Percentiles rank a stretch among this genome's conserved stretches.
These are phyloP conservation scores for Heliconius hewitsoni DNA, from an alignment of 1,140 invertebrate species.

Conservation along the genomic window DNA sequence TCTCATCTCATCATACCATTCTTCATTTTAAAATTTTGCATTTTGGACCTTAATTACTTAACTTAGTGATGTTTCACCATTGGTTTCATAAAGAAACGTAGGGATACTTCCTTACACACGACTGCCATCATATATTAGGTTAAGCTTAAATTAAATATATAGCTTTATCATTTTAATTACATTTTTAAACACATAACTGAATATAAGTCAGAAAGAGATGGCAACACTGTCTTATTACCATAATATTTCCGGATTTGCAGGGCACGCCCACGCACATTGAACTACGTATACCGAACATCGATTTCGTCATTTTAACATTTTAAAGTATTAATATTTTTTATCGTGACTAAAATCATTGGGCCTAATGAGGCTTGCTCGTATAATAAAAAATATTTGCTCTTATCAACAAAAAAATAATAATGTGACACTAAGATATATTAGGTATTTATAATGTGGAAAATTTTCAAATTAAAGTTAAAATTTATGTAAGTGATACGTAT, in stretches of 20 bases:
- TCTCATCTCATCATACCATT: too few species aligned
- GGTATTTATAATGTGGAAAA: not conserved
- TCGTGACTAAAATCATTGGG: not conserved
- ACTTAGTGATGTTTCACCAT: too few species aligned
- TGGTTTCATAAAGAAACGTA: too few species aligned
- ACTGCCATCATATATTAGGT: not conserved
- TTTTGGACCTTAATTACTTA: too few species aligned
- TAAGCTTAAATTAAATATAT: not conserved
- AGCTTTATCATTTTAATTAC: not conserved
- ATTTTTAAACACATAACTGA: not conserved
- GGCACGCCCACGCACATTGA: constrained; percentile 3
- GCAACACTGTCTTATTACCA: constrained; percentile 1
- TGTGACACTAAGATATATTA: not conserved
- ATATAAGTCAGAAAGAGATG: not conserved
- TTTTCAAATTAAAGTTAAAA: not conserved
- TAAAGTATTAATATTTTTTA: not conserved
- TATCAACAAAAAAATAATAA: not conserved
- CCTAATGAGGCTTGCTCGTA: not conserved
- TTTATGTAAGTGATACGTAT: too few species aligned
- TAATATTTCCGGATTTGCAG: constrained; percentile 16
- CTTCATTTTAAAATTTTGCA: too few species aligned
- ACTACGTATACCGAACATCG: not conserved
- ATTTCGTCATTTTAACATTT: not conserved
- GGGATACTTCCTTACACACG: not conserved
- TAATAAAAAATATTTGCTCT: not conserved